Base-by-base conservation (phyloP, 2,797 vertebrate species). In the Chrosomus eos region DNA sequence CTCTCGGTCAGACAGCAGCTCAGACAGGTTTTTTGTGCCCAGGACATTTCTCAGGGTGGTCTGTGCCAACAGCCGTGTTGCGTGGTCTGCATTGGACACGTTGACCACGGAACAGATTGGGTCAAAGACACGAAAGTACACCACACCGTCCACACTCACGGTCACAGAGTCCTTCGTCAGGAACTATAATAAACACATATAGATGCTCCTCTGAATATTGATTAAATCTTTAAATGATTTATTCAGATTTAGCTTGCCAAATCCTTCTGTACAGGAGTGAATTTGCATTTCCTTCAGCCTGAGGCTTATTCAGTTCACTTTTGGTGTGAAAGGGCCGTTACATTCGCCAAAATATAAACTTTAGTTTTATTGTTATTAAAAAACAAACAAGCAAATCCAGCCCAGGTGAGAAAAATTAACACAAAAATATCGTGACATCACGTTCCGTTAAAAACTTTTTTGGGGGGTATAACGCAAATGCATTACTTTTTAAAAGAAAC, bases 111-210 rank as follows among this genome's bases (percentile, higher is more conserved):
- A 89, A 2, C 93, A 95, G 88, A 96, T 94, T 18, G 95, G 94
- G 51, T 94, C 94, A 64, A 90, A 26, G 7, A 95, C 90, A 8
- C 94, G 88, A 75, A 94, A 95, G 87, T 95, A 96, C 36, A 96
- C 94, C 83, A 95, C 95, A 0, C 94, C 95, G 1, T 96, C 95
- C 89, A 96, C 95, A n/a, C 85, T 90, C 81, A 95, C 94, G 0
- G 95, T 96, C 90, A 96, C 95, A 0, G 95, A 96, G 91, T 96
- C 95, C 87, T 91, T 96, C 58, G 95, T 96, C 31, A 96, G 80
- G 83, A 96, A 94, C 95, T 95, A 73, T 26, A 31, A 87, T 36
- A 68, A 60, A 33, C 31, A 74, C 16, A 70, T 6, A 51, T 18
- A 58, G n/a, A 82, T 23, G 16, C 19, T 16, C 5, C 53, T 28